Evolutionary conservation across 1,140 invertebrate genomes (phyloP).

Genomic region (Drosophila navojoa): DNA sequence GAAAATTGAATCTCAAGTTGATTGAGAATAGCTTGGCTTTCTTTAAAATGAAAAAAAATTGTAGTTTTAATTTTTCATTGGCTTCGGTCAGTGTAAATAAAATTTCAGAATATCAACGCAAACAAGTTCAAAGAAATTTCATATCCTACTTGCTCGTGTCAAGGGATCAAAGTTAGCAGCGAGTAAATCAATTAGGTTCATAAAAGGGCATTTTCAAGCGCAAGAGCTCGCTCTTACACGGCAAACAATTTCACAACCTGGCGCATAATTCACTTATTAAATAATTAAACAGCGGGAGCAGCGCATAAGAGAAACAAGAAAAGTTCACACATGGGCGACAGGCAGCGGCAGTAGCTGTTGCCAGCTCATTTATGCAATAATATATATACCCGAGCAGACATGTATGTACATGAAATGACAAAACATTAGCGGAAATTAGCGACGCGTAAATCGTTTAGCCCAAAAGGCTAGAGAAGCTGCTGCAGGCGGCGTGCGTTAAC

Average conservation of each 20-base stretch:
- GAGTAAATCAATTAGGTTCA: slow-evolving; percentile 63
- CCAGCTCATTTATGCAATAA: slow-evolving; percentile 74
- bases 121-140: too few species aligned
- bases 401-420: slow-evolving; percentile 52
- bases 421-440: slow-evolving; percentile 80
- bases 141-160: too few species aligned
- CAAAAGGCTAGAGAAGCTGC: slow-evolving; percentile 28
- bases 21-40: too few species aligned
- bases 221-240: neutral
- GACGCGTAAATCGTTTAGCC: slow-evolving; percentile 77
- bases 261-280: slow-evolving; percentile 75
- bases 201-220: slow-evolving; percentile 63
- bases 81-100: too few species aligned
- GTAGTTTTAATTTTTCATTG: too few species aligned
- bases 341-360: slow-evolving; percentile 15
- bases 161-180: slow-evolving; percentile 20
- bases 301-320: slow-evolving; percentile 36
- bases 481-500: slow-evolving; percentile 39
- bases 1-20: too few species aligned
- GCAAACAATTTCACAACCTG: neutral
- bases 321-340: slow-evolving; percentile 45
- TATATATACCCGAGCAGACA: slow-evolving; percentile 22
- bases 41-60: too few species aligned
- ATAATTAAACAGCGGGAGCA: slow-evolving; percentile 68
- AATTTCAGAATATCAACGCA: too few species aligned